Evolutionary conservation across 2,888 invertebrate species (phyloP).

Genomic region (Noctua fimbriata): DNA sequence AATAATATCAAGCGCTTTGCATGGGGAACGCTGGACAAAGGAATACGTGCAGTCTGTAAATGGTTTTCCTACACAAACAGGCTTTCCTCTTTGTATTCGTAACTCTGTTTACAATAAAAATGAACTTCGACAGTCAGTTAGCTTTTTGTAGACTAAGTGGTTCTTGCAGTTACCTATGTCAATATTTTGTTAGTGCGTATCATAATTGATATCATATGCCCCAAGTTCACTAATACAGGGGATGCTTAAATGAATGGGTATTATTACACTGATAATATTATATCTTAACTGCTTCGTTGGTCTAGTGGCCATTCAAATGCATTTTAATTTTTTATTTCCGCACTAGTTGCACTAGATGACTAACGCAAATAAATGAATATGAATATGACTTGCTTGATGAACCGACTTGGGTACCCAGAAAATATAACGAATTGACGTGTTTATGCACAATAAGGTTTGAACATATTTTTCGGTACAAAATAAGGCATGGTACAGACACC

Average conservation of each 20-base stretch:
- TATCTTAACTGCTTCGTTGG: too few species aligned
- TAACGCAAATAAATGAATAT: too few species aligned
- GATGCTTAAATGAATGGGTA: neutral
- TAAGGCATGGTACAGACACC: too few species aligned
- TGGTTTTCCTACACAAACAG: neutral
- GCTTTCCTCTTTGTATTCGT: neutral
- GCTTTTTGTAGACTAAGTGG: neutral
- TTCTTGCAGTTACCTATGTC: neutral
- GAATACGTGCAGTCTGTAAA: neutral
- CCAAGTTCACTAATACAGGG: neutral
- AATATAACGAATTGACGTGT: too few species aligned
- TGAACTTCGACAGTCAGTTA: neutral
- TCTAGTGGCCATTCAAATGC: too few species aligned
- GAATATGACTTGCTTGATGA: too few species aligned
- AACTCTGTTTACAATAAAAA: neutral
- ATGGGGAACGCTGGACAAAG: neutral
- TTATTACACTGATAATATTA: too few species aligned
- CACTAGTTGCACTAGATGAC: too few species aligned
- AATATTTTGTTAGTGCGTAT: neutral
- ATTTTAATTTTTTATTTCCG: too few species aligned
- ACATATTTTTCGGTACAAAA: too few species aligned
- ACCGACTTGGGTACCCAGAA: too few species aligned
- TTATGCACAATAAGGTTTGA: too few species aligned
- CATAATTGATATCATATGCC: neutral
- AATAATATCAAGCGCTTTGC: neutral